A percentile compares a stretch with the other conserved stretches of the same genome.
These are phyloP conservation scores for Brachypteracias leptosomus DNA, from an alignment of 2,113 vertebrate species.

Conservation along the genomic window DNA sequence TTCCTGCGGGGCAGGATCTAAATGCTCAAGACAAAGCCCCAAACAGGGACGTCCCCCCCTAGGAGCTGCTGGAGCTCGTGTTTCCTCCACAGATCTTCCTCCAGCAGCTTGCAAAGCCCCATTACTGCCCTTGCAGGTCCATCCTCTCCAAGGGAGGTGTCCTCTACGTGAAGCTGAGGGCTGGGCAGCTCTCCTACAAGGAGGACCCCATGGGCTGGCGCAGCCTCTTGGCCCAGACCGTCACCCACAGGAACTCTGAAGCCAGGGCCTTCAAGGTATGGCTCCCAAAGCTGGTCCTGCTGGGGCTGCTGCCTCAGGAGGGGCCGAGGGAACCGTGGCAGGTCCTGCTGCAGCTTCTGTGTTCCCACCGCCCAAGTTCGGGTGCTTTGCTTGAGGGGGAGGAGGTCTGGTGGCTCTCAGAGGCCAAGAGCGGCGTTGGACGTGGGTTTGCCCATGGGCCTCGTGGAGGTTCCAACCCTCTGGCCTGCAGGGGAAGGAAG, in stretches of 20 bases:
- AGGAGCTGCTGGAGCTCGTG: fast-evolving
- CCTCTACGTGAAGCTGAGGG: conserved; percentile 93
- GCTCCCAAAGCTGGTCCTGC: neutral
- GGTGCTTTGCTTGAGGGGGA: neutral
- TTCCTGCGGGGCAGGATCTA: neutral
- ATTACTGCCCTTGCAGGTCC: conserved; percentile 73
- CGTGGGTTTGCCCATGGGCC: fast-evolving
- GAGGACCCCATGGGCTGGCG: conserved; percentile 97
- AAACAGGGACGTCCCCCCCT: fast-evolving
- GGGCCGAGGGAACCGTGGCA: neutral
- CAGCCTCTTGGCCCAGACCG: conserved; percentile 87
- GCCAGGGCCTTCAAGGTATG: conserved; percentile 89
- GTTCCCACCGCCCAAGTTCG: too few species aligned
- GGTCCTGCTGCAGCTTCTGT: too few species aligned
- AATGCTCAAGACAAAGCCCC: neutral
- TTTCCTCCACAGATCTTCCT: neutral
- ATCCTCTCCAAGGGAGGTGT: conserved; percentile 92
- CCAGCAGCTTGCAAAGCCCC: fast-evolving
- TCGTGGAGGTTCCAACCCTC: neutral
- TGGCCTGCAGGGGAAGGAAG: neutral
- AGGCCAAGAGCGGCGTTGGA: too few species aligned
- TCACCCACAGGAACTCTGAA: conserved; percentile 85
- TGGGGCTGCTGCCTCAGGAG: neutral
- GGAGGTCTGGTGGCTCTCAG: neutral
- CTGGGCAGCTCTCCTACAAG: conserved; percentile 95